Base-by-base conservation (phyloP, 2,888 invertebrate species). In the Limnephilus lunatus region DNA sequence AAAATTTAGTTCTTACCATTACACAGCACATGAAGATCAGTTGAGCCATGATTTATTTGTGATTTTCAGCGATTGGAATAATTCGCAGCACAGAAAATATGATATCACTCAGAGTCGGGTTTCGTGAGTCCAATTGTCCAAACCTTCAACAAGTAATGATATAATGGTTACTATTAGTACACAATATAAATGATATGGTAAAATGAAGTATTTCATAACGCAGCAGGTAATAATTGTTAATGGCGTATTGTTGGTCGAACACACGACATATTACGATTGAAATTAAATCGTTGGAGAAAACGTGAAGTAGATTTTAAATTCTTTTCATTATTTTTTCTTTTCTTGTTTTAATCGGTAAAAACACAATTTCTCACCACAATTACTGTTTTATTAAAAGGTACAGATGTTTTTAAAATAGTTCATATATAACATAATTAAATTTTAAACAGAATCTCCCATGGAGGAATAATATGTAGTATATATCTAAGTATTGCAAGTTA, bases 21-120 rank as follows among this genome's bases (percentile, higher is more conserved):
- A 86, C 30, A 30, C 86, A n/a, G 86, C 86, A 48, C 25, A 86
- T 30, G 39, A 86, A 39, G 48, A 35, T 39, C 86, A 86, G 86
- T 14, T 48, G 86, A 30, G 39, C 86, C 86, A 86, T 86, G 39
- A 12, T 44, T 35, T 35, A 30, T 30, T 86, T n/a, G 86, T 83
- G 35, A 25, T 83, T 35, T 39, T 15, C 44, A 30, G 25, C 30
- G 44, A 86, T 3, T 48, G 44, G 39, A 44, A 30, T 44, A 15
- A 39, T 86, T 86, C 86, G n/a, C 39, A 39, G 39, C 30, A 44
- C 44, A 12, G 48, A 86, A 86, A n/a, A 68, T 25, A 68, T 25
- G n/a, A 68, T 68, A 9, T 68, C 68, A 68, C 68, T 68, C 48
- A 48, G n/a, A 86, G 30, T 85, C 44, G n/a, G 85, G n/a, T 39